Evolutionary conservation across 1,140 invertebrate genomes (phyloP).

Genomic region (Stratiolaelaps scimitus): DNA sequence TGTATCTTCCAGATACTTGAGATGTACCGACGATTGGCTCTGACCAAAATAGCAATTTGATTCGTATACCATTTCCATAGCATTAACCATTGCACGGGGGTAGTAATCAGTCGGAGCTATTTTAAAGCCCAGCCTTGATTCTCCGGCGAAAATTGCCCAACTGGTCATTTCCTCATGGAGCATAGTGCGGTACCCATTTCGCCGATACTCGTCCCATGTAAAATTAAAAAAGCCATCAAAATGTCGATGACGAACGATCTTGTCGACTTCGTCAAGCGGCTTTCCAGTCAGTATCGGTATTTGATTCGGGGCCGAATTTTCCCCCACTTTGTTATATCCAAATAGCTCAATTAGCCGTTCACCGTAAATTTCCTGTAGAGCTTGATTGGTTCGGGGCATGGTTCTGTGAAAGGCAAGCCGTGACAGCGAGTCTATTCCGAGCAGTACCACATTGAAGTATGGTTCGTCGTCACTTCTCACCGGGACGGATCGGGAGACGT

Average conservation of each 20-base stretch:
- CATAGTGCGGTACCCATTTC: conserved; percentile 43
- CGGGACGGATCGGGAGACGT: too few species aligned
- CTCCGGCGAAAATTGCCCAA: conserved; percentile 46
- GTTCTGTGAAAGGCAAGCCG: background rate
- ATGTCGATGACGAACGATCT: conserved; percentile 35
- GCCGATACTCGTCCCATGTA: conserved; percentile 45
- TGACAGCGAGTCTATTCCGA: background rate
- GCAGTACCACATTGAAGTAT: background rate
- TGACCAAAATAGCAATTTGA: too few species aligned
- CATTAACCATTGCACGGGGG: conserved; percentile 42
- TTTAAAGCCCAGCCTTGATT: conserved; percentile 42
- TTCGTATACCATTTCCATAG: too few species aligned
- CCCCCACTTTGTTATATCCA: too few species aligned
- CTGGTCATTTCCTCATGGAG: conserved; percentile 45
- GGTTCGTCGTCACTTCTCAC: too few species aligned
- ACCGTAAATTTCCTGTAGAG: too few species aligned
- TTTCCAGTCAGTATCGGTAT: conserved; percentile 13
- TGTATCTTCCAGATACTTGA: too few species aligned
- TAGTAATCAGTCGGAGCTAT: conserved; percentile 44
- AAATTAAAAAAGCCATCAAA: conserved; percentile 44
- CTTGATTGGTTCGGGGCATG: too few species aligned
- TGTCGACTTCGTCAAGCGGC: conserved; percentile 40
- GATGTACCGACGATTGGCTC: too few species aligned
- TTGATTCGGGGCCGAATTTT: too few species aligned
- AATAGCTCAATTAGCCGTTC: too few species aligned